Percentiles rank a stretch among this genome's conserved stretches.
These are phyloP conservation scores for Cranoglanis bouderius DNA, from an alignment of 2,113 vertebrate species.

Conservation along the genomic window DNA sequence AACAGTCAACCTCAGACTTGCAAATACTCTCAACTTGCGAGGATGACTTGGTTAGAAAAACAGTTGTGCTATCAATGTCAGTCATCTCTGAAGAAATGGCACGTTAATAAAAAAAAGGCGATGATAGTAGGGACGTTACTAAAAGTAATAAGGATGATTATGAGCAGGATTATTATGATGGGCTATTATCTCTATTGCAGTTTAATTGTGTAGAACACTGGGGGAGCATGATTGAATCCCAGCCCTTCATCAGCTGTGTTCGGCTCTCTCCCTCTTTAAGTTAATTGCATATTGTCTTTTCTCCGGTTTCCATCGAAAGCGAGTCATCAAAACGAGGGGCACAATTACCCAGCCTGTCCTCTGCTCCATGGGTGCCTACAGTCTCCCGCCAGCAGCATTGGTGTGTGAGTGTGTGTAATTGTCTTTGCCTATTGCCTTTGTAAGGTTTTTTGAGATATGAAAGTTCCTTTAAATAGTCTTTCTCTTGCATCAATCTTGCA, in stretches of 20 bases:
- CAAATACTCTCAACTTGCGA: neutral
- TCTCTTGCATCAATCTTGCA: neutral
- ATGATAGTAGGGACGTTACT: conserved; percentile 74
- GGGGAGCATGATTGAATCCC: conserved; percentile 79
- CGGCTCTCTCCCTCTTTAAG: conserved; percentile 73
- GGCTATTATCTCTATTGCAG: conserved; percentile 79
- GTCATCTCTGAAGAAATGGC: conserved; percentile 63
- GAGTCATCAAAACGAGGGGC: conserved; percentile 75
- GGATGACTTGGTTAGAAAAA: conserved; percentile 6
- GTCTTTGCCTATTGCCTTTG: conserved; percentile 47
- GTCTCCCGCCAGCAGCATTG: conserved; percentile 63
- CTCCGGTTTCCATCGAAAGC: conserved; percentile 78
- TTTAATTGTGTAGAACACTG: conserved; percentile 80
- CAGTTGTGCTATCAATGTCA: conserved; percentile 51
- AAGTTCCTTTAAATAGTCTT: conserved; percentile 10
- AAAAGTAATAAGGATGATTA: conserved; percentile 80
- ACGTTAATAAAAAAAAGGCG: conserved; percentile 71
- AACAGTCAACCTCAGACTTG: neutral
- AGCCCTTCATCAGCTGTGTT: conserved; percentile 77
- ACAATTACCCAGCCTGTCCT: conserved; percentile 73
- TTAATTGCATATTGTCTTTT: conserved; percentile 83
- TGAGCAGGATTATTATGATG: conserved; percentile 76
- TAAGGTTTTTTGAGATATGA: neutral
- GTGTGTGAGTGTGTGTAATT: conserved; percentile 41
- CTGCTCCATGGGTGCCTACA: conserved; percentile 69